phyloP scores from a whole-genome alignment of 2,113 vertebrate genomes.

The Atherinomorus stipes region DNA sequence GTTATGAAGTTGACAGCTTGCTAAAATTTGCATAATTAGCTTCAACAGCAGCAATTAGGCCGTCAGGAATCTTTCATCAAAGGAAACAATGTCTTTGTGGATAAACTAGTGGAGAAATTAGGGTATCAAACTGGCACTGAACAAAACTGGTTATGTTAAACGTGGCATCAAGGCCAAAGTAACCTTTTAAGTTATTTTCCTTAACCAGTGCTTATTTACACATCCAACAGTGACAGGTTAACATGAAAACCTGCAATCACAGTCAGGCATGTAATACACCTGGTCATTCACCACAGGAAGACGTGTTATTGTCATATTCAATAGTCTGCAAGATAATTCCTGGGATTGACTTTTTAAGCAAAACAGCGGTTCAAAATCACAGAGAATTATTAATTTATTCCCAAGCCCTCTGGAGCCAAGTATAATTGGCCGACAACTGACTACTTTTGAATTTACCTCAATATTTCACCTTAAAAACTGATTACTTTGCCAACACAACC shows the following conservation, averaged over 20 bases:
- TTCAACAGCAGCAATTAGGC: constrained; percentile 68
- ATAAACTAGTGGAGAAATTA: constrained; percentile 31
- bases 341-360: no score
- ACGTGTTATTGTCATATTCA: background rate
- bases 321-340: background rate
- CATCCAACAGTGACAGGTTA: background rate
- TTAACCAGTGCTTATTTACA: constrained; percentile 5
- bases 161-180: constrained; percentile 18
- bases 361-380: no score
- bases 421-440: no score
- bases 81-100: constrained; percentile 51
- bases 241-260: background rate
- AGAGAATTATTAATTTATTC: no score
- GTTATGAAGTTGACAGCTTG: constrained; percentile 64
- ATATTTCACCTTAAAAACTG: no score
- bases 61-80: constrained; percentile 57
- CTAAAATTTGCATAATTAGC: constrained; percentile 71
- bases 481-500: no score
- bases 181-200: constrained; percentile 11
- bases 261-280: background rate
- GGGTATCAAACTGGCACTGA: constrained; percentile 24
- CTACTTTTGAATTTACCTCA: no score
- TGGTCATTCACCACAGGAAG: background rate
- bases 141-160: constrained; percentile 11
- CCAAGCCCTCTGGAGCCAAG: no score